Percentiles rank a stretch among this genome's conserved stretches.
Evolutionary conservation across 2,113 vertebrate species (phyloP).

Genomic region (Rhinoderma darwinii): DNA sequence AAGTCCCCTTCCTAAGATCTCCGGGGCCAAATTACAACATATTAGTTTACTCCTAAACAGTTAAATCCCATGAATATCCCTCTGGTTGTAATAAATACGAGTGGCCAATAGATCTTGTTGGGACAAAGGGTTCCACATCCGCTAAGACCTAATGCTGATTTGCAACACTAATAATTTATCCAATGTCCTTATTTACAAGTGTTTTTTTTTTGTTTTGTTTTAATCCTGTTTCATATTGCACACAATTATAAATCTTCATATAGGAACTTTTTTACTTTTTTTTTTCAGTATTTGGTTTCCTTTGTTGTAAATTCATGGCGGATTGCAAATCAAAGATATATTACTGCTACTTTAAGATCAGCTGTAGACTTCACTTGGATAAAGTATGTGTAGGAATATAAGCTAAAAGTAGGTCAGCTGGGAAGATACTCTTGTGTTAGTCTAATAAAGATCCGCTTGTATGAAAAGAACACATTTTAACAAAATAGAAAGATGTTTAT

Average conservation of each 20-base stretch:
- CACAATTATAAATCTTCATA: neutral
- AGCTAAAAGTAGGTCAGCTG: constrained; percentile 59
- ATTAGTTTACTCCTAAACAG: neutral
- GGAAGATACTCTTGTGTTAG: constrained; percentile 56
- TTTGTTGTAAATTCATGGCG: constrained; percentile 1
- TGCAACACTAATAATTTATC: neutral
- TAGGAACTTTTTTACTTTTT: neutral
- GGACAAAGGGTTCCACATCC: neutral
- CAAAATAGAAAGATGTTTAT: constrained; percentile 57
- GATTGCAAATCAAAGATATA: constrained; percentile 21
- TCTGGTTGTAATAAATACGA: neutral
- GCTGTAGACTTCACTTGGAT: constrained; percentile 44
- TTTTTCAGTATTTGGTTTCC: neutral
- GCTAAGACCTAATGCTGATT: neutral
- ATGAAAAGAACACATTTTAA: constrained; percentile 51
- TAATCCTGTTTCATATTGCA: neutral
- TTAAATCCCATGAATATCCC: neutral
- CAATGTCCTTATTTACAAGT: neutral
- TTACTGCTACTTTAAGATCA: constrained; percentile 47
- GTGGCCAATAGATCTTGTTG: too few species aligned
- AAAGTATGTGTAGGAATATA: constrained; percentile 54
- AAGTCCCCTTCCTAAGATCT: too few species aligned
- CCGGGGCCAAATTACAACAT: too few species aligned
- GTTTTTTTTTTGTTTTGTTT: too few species aligned
- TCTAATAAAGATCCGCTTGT: constrained; percentile 51